phyloP scores from a whole-genome alignment of 35 echinoderm and acorn worm species.

The Heliocidaris erythrogramma region DNA sequence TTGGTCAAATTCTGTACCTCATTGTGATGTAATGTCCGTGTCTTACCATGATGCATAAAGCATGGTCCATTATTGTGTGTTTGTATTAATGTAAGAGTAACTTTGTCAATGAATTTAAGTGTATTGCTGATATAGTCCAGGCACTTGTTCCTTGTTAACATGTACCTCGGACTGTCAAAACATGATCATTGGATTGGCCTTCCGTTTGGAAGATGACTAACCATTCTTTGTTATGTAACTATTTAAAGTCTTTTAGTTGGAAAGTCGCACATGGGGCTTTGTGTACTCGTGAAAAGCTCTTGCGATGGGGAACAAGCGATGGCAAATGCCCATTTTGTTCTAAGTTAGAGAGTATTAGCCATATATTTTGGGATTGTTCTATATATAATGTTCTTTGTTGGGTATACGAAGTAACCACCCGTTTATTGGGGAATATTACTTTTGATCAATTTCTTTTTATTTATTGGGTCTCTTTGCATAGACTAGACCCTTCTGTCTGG shows the following conservation, averaged over 20 bases:
- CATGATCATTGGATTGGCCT: neutral
- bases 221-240: neutral
- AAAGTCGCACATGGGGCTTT: neutral
- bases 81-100: neutral
- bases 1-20: neutral
- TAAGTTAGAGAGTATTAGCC: neutral
- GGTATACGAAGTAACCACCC: neutral
- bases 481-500: neutral
- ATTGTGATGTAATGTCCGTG: neutral
- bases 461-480: neutral
- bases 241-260: neutral
- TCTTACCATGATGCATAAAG: neutral
- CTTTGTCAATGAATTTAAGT: neutral
- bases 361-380: slow-evolving; percentile 14
- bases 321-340: neutral
- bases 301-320: neutral
- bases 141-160: neutral
- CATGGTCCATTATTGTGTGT: neutral
- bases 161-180: neutral
- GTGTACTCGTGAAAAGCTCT: neutral
- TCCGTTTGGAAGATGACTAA: neutral
- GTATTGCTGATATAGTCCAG: neutral
- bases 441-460: neutral
- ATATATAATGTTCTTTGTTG: neutral
- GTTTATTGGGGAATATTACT: neutral